Percentiles rank a stretch among this genome's conserved stretches.
These are phyloP conservation scores for Aurelia aurita complex sp. Pacific DNA, from an alignment of 30 jellyfish, hydroid and myxozoan genomes.

Conservation along the genomic window DNA sequence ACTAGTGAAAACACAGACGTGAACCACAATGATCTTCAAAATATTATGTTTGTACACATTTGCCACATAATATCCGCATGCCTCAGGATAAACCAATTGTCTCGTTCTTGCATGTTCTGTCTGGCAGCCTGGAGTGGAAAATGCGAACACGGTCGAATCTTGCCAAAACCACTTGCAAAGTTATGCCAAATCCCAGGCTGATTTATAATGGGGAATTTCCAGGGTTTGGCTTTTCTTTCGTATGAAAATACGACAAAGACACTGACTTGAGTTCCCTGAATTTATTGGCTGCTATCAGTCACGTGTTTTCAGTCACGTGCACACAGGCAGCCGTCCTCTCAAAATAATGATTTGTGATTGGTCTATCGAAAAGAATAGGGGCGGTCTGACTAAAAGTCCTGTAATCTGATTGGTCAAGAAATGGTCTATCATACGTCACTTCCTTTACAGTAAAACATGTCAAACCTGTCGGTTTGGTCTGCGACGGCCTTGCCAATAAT, in stretches of 20 bases:
- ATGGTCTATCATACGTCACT: constrained; percentile 70
- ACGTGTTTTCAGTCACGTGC: not conserved
- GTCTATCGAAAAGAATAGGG: constrained; percentile 8
- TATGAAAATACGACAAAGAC: not conserved
- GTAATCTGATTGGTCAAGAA: constrained; percentile 42
- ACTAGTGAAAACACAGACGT: too few species aligned
- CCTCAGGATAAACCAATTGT: too few species aligned
- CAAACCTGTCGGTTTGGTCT: constrained; percentile 77
- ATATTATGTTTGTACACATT: too few species aligned
- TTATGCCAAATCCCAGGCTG: too few species aligned
- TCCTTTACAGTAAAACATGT: constrained; percentile 79
- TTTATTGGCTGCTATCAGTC: constrained; percentile 2
- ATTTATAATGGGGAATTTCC: constrained; percentile 34
- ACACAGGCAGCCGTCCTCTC: constrained; percentile 12
- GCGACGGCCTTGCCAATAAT: constrained; percentile 47
- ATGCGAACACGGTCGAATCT: not conserved
- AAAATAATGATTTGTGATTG: constrained; percentile 6
- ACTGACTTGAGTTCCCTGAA: not conserved
- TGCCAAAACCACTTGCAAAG: not conserved
- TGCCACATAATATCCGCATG: too few species aligned
- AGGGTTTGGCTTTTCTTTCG: constrained; percentile 19
- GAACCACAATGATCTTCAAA: too few species aligned
- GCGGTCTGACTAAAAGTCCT: constrained; percentile 15
- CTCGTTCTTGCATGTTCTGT: too few species aligned
- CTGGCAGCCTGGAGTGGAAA: not conserved